Evolutionary conservation across 2,113 vertebrate genomes (phyloP).

Genomic region (Coptodon bakossiorum): DNA sequence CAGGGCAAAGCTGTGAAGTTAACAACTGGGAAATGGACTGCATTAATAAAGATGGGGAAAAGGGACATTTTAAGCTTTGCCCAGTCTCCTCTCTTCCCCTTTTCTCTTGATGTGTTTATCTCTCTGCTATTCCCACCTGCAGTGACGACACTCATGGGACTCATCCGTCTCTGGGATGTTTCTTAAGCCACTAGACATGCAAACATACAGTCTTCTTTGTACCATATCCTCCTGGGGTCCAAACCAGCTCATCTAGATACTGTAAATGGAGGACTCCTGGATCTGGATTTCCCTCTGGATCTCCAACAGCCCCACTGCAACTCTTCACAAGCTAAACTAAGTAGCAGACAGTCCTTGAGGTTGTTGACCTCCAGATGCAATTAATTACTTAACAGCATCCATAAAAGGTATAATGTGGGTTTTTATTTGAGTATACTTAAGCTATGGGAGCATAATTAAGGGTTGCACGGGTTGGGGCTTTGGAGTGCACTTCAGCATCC

Average conservation of each 20-base stretch:
- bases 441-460: neutral
- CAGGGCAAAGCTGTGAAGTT: conserved; percentile 13
- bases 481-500: neutral
- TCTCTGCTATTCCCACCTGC: conserved; percentile 27
- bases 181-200: neutral
- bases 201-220: conserved; percentile 6
- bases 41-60: neutral
- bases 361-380: conserved; percentile 19
- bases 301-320: neutral
- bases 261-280: conserved; percentile 12
- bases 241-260: conserved; percentile 13
- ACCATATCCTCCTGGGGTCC: conserved; percentile 6
- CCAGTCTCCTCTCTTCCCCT: neutral
- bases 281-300: conserved; percentile 16
- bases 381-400: neutral
- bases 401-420: neutral
- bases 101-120: conserved; percentile 35
- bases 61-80: neutral
- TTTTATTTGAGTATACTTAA: neutral
- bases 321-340: neutral
- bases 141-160: neutral
- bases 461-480: neutral
- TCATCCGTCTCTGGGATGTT: conserved; percentile 20
- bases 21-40: neutral
- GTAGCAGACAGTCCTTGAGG: neutral